phyloP scores from a whole-genome alignment of 2,888 invertebrate species.

The Drosophila fungiperda region DNA sequence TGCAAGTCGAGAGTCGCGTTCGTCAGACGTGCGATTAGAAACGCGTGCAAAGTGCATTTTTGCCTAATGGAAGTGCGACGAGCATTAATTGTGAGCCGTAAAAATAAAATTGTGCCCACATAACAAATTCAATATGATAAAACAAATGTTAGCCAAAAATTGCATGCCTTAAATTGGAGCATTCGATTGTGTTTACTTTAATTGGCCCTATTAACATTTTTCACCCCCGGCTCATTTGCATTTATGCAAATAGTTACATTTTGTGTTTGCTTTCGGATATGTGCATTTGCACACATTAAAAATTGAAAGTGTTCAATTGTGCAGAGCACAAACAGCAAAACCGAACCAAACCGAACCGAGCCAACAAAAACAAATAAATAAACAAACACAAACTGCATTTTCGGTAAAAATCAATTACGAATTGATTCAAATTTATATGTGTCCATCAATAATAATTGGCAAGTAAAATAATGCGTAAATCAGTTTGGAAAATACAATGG shows the following conservation, averaged over 20 bases:
- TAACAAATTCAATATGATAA: neutral
- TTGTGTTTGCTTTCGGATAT: slow-evolving; percentile 14
- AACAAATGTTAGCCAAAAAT: slow-evolving; percentile 3
- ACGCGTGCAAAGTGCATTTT: slow-evolving; percentile 50
- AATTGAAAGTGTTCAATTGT: slow-evolving; percentile 63
- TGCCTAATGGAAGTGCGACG: slow-evolving; percentile 39
- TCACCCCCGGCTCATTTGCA: slow-evolving; percentile 29
- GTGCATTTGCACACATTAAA: slow-evolving; percentile 21
- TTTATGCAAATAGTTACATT: slow-evolving; percentile 41
- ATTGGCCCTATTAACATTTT: slow-evolving; percentile 50
- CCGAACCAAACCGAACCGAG: neutral
- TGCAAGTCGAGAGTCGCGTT: slow-evolving; percentile 66
- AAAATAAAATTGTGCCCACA: slow-evolving; percentile 25
- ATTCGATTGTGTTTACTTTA: slow-evolving; percentile 11
- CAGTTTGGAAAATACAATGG: slow-evolving; percentile 35
- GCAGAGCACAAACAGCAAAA: slow-evolving; percentile 32
- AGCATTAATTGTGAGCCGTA: slow-evolving; percentile 8
- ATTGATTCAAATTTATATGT: slow-evolving; percentile 20
- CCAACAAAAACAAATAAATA: slow-evolving; percentile 13
- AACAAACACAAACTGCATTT: slow-evolving; percentile 4
- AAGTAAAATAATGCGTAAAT: slow-evolving; percentile 57
- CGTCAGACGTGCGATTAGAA: slow-evolving; percentile 56
- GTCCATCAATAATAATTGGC: slow-evolving; percentile 32
- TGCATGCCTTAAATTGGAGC: neutral
- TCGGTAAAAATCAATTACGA: slow-evolving; percentile 45